These are phyloP conservation scores for Atractosteus spatula DNA, from an alignment of 2,113 vertebrate genomes.

Conservation along the genomic window DNA sequence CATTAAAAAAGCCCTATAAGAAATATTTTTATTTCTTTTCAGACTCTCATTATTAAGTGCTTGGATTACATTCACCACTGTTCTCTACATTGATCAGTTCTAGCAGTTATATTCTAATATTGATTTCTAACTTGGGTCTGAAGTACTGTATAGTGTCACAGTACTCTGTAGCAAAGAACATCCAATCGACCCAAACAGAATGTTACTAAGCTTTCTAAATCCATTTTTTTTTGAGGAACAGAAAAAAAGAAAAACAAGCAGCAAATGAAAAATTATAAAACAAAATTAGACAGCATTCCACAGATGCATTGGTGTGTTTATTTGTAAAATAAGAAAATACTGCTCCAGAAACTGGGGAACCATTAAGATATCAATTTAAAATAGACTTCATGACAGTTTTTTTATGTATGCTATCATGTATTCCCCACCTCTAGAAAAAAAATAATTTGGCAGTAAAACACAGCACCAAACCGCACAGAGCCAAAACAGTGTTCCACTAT, in stretches of 20 bases:
- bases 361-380: conserved; percentile 52
- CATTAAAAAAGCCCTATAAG: too few species aligned
- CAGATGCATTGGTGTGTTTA: conserved; percentile 3
- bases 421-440: conserved; percentile 26
- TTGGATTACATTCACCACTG: too few species aligned
- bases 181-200: not conserved
- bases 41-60: too few species aligned
- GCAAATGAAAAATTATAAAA: not conserved
- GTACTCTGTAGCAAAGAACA: not conserved
- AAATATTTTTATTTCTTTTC: too few species aligned
- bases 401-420: conserved; percentile 43
- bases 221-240: not conserved
- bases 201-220: not conserved
- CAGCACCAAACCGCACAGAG: conserved; percentile 10
- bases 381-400: conserved; percentile 28
- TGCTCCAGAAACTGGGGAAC: conserved; percentile 29
- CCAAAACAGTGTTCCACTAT: not conserved
- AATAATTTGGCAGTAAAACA: conserved; percentile 36
- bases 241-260: not conserved
- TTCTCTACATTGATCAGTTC: too few species aligned
- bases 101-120: too few species aligned
- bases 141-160: not conserved
- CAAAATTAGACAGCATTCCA: not conserved
- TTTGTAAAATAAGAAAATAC: conserved; percentile 25
- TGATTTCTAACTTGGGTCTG: not conserved